Evolutionary conservation across 2,113 vertebrate genomes (phyloP).

Genomic region (Vulpes ferrilata): DNA sequence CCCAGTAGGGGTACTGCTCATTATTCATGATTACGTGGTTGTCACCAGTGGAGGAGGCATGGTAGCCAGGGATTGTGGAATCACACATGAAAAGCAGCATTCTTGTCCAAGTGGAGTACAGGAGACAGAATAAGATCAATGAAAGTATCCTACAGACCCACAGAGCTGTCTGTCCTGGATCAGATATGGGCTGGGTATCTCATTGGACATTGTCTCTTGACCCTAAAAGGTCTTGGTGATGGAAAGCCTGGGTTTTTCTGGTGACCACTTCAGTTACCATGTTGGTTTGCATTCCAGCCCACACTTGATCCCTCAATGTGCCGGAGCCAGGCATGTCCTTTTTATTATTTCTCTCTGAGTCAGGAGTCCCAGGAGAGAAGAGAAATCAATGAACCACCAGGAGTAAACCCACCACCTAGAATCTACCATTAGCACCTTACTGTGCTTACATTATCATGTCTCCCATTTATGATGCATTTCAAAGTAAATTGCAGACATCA

Average conservation of each 20-base stretch:
- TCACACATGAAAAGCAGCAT: not conserved
- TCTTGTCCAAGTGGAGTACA: not conserved
- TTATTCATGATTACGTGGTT: not conserved
- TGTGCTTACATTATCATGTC: no score
- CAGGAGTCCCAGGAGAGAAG: not conserved
- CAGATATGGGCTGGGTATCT: not conserved
- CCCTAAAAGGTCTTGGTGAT: not conserved
- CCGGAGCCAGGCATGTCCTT: not conserved
- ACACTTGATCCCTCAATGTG: no score
- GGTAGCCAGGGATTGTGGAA: not conserved
- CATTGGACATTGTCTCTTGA: not conserved
- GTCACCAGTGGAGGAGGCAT: not conserved
- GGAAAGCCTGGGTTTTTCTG: not conserved
- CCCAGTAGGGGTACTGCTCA: accelerated
- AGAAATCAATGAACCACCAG: not conserved
- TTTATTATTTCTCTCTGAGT: not conserved
- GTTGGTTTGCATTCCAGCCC: not conserved
- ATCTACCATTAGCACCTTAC: not conserved
- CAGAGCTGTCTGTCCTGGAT: not conserved
- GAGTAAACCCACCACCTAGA: not conserved
- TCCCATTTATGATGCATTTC: not conserved
- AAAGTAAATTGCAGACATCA: not conserved
- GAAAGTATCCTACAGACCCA: not conserved
- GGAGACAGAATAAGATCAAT: no score
- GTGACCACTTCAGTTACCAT: not conserved